These are phyloP conservation scores for Poeciliopsis occidentalis DNA, from an alignment of 2,113 vertebrate species.

Conservation along the genomic window DNA sequence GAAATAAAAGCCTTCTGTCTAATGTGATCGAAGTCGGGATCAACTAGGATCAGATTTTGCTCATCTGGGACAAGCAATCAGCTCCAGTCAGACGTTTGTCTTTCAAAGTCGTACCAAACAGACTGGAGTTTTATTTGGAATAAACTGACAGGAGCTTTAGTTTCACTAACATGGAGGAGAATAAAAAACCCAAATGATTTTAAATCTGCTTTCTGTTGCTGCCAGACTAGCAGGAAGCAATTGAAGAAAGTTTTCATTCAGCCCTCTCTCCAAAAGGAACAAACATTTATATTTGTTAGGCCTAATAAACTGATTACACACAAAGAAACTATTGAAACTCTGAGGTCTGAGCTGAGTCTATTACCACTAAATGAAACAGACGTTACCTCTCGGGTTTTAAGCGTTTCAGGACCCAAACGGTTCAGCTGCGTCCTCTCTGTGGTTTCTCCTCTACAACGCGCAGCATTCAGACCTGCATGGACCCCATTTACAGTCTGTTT, in stretches of 20 bases:
- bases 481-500: conserved; percentile 44
- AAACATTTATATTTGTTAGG: conserved; percentile 48
- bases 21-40: too few relatives aligned
- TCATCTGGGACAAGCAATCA: neutral
- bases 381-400: conserved; percentile 43
- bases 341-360: conserved; percentile 68
- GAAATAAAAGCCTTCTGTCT: neutral
- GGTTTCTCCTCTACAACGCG: conserved; percentile 45
- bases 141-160: neutral
- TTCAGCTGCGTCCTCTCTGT: conserved; percentile 47
- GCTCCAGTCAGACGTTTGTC: neutral
- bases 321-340: conserved; percentile 55
- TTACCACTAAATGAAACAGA: conserved; percentile 63
- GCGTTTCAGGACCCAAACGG: conserved; percentile 41
- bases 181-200: neutral
- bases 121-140: neutral
- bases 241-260: conserved; percentile 29
- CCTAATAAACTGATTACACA: conserved; percentile 50
- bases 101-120: neutral
- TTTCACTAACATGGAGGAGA: neutral
- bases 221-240: conserved; percentile 12
- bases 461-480: conserved; percentile 55
- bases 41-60: neutral
- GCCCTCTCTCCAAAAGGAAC: conserved; percentile 33
- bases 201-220: conserved; percentile 23